A percentile compares a stretch with the other conserved stretches of the same genome.
Evolutionary conservation across 2,113 vertebrate genomes (phyloP).

Genomic region (Phainopepla nitens): DNA sequence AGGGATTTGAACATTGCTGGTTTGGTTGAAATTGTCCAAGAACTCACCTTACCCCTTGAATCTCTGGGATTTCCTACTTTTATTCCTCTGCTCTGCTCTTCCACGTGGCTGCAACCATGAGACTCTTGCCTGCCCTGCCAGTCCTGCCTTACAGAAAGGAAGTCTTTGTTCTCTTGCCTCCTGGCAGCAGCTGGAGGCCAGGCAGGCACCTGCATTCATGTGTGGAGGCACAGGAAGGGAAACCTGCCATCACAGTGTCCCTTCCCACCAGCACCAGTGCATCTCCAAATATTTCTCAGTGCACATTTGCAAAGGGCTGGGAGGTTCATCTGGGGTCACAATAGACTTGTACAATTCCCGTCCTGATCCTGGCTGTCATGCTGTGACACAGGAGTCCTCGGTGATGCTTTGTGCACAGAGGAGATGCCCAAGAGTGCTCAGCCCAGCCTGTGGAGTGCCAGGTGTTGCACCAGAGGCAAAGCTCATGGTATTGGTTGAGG

Average conservation of each 20-base stretch:
- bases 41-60: background rate
- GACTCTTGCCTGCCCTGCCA: rapidly evolving
- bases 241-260: background rate
- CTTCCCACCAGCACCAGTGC: background rate
- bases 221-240: background rate
- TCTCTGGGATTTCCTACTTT: background rate
- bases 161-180: background rate
- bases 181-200: background rate
- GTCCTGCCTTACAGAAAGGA: background rate
- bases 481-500: background rate
- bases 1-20: rapidly evolving
- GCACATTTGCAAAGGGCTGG: background rate
- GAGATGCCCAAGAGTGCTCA: background rate
- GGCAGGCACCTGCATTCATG: rapidly evolving
- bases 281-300: background rate
- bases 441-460: background rate
- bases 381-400: background rate
- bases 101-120: background rate
- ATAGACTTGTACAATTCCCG: rapidly evolving
- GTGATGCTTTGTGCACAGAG: background rate
- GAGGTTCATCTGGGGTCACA: background rate
- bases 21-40: background rate
- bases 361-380: rapidly evolving
- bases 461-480: background rate
- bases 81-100: background rate